Evolutionary conservation across 2,113 vertebrate genomes (phyloP), one percentile per base, ranked within the genome.

Genomic region (Carollia perspicillata): DNA sequence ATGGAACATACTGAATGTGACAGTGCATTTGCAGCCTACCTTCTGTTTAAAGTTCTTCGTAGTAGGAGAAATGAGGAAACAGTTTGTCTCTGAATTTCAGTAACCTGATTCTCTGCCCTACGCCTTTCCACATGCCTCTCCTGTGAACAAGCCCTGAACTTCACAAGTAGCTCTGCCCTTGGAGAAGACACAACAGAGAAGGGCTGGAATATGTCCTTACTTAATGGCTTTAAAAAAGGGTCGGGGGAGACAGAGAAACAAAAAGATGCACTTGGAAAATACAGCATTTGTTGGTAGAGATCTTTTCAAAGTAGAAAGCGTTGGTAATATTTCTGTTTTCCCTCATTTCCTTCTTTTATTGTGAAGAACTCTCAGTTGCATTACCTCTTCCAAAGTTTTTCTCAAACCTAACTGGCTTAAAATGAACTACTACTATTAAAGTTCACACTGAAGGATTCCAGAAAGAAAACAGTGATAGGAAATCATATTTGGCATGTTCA

Each of bases 31-130:
- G 20, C 77, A 95, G 6, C 14, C 49, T 77, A 86, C 20, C 30
- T 86, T 86, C 40, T 93, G 51, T 83, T 87, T 92, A n/a, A 49
- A 71, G 66, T 66, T 88, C 71, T 88, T 86, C 78, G 30, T 65
- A 83, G 23, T 23, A 83, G 80, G 51, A 90, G 53, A 86, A 93
- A 81, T 65, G 69, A 65, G 10, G 37, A 89, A 91, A 88, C n/a
- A 77, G 53, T 55, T 94, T 63, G 22, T 71, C 37, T 87, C 28
- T 78, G n/a, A 66, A 84, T 93, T 95, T 65, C 30, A 12, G 22
- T 33, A 90, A 40, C 22, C n/a, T 79, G 28, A 55, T 71, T 80
- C 12, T 81, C 28, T 58, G 40, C 16, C 40, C 26, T 80, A 0
- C 51, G n/a, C 40, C 53, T 89, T 74, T 80, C 28, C 51, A 63